Percentiles rank a stretch among this genome's conserved stretches.
Conservation (phyloP, 2,113 vertebrate species). For the Seriola quinqueradiata region DNA sequence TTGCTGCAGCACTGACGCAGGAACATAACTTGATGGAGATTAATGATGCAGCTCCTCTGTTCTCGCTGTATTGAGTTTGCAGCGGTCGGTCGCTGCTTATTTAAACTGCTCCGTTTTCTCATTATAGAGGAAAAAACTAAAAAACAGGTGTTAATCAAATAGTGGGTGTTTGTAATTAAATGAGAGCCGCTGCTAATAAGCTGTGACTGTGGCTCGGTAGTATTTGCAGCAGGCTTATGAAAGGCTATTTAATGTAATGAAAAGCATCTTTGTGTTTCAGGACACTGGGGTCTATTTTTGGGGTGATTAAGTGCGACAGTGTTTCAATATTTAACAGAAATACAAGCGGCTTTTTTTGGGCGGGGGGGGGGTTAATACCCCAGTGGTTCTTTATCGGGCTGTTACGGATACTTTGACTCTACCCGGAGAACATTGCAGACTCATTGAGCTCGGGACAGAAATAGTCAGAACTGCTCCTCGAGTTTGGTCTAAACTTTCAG, state of each 20-base stretch:
- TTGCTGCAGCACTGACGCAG: neutral
- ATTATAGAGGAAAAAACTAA: constrained; percentile 31
- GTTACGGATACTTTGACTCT: neutral
- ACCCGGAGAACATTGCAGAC: neutral
- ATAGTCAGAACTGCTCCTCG: neutral
- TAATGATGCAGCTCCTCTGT: constrained; percentile 5
- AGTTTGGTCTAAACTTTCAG: constrained; percentile 4
- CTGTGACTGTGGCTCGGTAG: neutral
- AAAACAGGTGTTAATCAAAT: constrained; percentile 52
- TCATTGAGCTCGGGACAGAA: constrained; percentile 7
- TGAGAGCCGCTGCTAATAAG: constrained; percentile 38
- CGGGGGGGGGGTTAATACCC: neutral
- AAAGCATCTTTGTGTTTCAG: constrained; percentile 26
- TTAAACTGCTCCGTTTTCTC: constrained; percentile 37
- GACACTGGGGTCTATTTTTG: constrained; percentile 10
- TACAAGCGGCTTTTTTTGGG: neutral
- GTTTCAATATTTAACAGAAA: neutral
- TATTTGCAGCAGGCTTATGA: constrained; percentile 15
- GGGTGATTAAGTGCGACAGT: neutral
- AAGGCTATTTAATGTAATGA: constrained; percentile 33
- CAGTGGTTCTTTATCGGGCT: neutral
- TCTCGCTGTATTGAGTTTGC: constrained; percentile 11
- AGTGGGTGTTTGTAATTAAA: constrained; percentile 44
- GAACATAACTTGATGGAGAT: constrained; percentile 7
- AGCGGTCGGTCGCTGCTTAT: neutral